Base-by-base conservation (phyloP, 1,140 invertebrate species). In the Zaprionus gabonicus region DNA sequence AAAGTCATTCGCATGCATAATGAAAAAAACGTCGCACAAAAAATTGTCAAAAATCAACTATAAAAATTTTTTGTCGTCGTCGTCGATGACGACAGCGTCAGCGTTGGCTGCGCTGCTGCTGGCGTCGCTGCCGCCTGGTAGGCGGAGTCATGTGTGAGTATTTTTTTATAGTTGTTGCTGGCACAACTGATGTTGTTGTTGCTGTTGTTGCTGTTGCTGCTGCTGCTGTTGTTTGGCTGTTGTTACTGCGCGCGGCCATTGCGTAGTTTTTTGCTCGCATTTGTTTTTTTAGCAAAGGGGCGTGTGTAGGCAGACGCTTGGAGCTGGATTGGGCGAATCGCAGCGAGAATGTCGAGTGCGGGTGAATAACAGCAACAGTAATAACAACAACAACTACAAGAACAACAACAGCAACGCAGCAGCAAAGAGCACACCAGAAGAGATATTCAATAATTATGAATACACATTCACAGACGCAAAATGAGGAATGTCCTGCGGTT, bases 21-120 rank as follows among this genome's bases (percentile, higher is more conserved):
- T 41, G 23, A 34, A 63, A 71, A 28, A 63, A 71, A 71, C 23
- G 53, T 58, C 38, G 51, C 28, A 60, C 53, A 51, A 49, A 60
- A 87, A 90, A 84, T 79, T 88, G 84, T 84, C 85, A 88, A 88
- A 88, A 88, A 88, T 90, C 85, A 88, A 88, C 85, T 84, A 84
- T 81, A 78, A 78, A 31, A 68, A 65, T 70, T 73, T 59, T 79
- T 68, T 76, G 62, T 62, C 49, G 77, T 63, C 56, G 71, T 34
- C 56, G 27, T 46, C 53, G 46, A 34, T 51, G 56, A 46, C 64
- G 41, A 59, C 67, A 64, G n/a, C 59, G 60, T 60, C 13, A 74
- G 17, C 70, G 62, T 31, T 60, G 72, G 34, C 55, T 57, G 2
- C 23, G 65, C 1, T 36, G 71, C 28, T 28, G 46, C 10, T 51